Percentiles rank a stretch among this genome's conserved stretches.
Evolutionary conservation across 2,797 vertebrate genomes (phyloP).

Genomic region (Semaprochilodus insignis): DNA sequence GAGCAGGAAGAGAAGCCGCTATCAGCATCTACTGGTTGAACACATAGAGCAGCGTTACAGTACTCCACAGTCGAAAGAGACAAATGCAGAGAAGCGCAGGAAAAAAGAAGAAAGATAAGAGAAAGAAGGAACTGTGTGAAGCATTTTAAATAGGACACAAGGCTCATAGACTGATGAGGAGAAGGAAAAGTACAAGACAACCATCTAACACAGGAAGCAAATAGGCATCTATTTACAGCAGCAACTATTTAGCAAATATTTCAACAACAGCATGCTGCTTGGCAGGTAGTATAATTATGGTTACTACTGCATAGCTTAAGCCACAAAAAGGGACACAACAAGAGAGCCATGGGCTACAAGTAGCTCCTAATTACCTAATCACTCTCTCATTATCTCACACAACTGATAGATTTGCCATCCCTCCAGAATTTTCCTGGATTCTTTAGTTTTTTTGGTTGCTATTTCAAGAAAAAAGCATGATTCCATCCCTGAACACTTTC

Average conservation of each 20-base stretch:
- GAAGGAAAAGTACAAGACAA: background rate
- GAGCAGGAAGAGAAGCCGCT: slow-evolving; percentile 52
- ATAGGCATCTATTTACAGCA: slow-evolving; percentile 11
- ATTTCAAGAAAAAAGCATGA: no score
- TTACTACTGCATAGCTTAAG: slow-evolving; percentile 16
- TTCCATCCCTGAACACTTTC: no score
- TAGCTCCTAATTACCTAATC: background rate
- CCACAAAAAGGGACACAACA: slow-evolving; percentile 1
- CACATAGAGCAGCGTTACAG: slow-evolving; percentile 45
- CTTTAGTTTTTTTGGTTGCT: no score
- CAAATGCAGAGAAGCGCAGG: slow-evolving; percentile 3
- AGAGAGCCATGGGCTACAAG: background rate
- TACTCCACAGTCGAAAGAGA: slow-evolving; percentile 40
- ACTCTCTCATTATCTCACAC: background rate
- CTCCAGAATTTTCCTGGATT: no score
- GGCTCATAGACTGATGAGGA: slow-evolving; percentile 12
- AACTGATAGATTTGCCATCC: no score
- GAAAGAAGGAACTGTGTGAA: background rate
- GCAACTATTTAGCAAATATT: slow-evolving; percentile 11
- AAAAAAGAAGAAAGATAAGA: background rate
- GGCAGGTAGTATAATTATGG: background rate
- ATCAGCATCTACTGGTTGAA: slow-evolving; percentile 53
- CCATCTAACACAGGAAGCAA: slow-evolving; percentile 19
- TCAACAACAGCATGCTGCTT: slow-evolving; percentile 16
- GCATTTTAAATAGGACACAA: slow-evolving; percentile 3